Evolutionary conservation across 92 coral and sea anemone genomes (phyloP), one percentile per base, ranked within the genome.

Genomic region (Muricea muricata): DNA sequence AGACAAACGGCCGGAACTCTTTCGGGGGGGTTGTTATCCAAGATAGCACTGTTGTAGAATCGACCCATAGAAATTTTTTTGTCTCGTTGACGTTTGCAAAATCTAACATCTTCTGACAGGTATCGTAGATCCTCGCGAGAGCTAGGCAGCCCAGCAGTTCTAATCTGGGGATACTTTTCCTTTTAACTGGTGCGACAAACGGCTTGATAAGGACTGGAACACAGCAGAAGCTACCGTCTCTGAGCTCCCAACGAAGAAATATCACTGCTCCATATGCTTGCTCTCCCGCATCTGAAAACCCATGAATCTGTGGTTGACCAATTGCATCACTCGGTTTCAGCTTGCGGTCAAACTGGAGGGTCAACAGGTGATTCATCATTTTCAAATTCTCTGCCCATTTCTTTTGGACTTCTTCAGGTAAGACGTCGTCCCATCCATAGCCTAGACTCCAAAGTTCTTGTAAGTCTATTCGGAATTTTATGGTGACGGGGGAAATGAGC

Each of bases 401-500:
- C 21, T 58, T 74, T 34, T 92, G 88, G 18, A 85, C 11, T 12
- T 46, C 48, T 14, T 71, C 65, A 0, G 93, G 89, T 4, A 89
- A 89, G 41, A 78, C 47, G 13, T 86, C 91, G 34, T 92, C 89
- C 92, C 92, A 92, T 75, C 23, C 66, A 87, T 60, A 86, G 45
- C 90, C 94, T 21, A 68, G 77, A 52, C 68, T 75, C 92, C 92
- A 91, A 63, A 88, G 89, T 47, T 91, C 91, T 37, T 89, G 92
- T 0, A 85, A 42, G 55, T 88, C 90, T 18, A 89, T 81, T 31
- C 92, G 39, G 71, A 91, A 86, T 70, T 82, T 81, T 1, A 89
- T 73, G 17, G 93, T 42, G 7, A 86, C 87, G 1, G 93, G 91
- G 41, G 83, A 17, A 40, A 92, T 67, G 12, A 86, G 95, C n/a